Base-by-base conservation (phyloP, 2,113 vertebrate genomes). In the Malurus elegans region DNA sequence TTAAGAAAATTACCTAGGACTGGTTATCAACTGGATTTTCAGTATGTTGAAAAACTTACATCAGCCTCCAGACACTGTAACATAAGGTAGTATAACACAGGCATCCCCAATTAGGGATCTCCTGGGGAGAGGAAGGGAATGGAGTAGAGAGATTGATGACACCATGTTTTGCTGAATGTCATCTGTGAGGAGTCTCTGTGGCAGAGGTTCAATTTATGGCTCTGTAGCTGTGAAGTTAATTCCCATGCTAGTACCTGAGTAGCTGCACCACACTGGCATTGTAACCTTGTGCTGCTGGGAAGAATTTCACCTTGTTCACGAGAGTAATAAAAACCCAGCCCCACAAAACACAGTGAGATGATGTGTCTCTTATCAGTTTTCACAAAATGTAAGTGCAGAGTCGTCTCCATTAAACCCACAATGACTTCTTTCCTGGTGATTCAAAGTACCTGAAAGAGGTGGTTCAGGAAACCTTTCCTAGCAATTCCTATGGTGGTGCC, bases 1-100 rank as follows among this genome's bases (percentile, higher is more conserved):
- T 93, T 88, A 91, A 93, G 90, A 94, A 92, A 95, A 93, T 76
- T 2, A 93, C 82, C 42, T 86, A 71, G 51, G 84, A 64, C 92
- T 97, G 92, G 74, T 92, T 79, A 96, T 90, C 58, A 91, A 42
- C 82, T 92, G 51, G 56, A 92, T 95, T 94, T 80, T 90, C 67
- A 83, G 74, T 54, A 67, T 62, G 65, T 86, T 91, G 93, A 75
- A 97, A 95, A 96, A 90, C 73, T 84, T 89, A 57, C 90, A 79
- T 95, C 19, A 61, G 53, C 72, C 73, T 88, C 79, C 60, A 91
- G 79, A 90, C 79, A 90, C 38, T 14, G 73, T 78, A 97, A 80
- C 50, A 50, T 73, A 56, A 83, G 66, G 64, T 81, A 70, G 40
- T 79, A 19, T 81, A 92, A 87, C 65, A 67, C 75, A 91, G 86